Base-by-base conservation (phyloP, 1,140 invertebrate genomes). In the Drosophila saltans region DNA sequence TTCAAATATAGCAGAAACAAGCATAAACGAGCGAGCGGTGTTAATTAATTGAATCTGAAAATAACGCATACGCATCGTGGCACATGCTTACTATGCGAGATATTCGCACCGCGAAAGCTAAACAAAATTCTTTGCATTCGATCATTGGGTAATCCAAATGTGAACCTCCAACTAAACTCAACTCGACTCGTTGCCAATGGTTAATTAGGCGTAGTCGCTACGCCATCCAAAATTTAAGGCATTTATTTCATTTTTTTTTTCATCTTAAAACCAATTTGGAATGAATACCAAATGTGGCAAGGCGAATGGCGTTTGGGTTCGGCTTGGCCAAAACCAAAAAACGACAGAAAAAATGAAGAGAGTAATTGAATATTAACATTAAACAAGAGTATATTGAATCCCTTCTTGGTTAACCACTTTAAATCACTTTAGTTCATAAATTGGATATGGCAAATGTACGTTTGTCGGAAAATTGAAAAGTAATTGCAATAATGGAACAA, bases 31-130 rank as follows among this genome's bases (percentile, higher is more conserved):
- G 6, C 59, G 11, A 52, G 6, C 57, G 48, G 69, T 61, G 70
- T 69, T 84, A 80, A 84, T 84, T 84, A 80, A 78, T 84, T 84
- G 74, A 83, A 41, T 57, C 58, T 21, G 9, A 36, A 36, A 84
- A 80, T 77, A 75, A 76, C 78, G 75, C 69, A 86, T 79, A 79
- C 78, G 82, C 82, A 55, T 68, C 72, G 72, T 81, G 82, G 63
- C 43, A 72, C 78, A 62, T 52, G 74, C 66, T 62, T 61, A 66
- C 48, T 43, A 66, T 66, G 65, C 55, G 36, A 66, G 66, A 69
- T 24, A 72, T 62, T 52, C 24, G 45, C 45, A 26, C 21, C 45
- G 26, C 16, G 21, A 10, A 26, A 52, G 9, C 45, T 6, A 52
- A 52, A 52, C 45, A 75, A 64, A 78, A 78, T 66, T 71, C 66